Base-by-base conservation (phyloP, 1,140 invertebrate genomes). In the Goniozus legneri region DNA sequence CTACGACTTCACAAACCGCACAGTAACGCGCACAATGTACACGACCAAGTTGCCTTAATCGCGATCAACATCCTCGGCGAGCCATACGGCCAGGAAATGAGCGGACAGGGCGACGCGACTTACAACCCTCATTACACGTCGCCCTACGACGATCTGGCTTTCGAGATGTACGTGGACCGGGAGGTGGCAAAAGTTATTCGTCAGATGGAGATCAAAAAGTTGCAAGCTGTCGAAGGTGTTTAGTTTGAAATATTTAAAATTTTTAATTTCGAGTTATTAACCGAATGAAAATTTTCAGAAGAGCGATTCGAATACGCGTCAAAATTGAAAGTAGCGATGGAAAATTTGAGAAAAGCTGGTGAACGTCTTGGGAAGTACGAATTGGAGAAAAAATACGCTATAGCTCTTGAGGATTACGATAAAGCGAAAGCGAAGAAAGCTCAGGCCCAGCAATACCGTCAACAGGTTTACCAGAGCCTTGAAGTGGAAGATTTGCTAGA, bases 111-210 rank as follows among this genome's bases (percentile, higher is more conserved):
- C 2, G 73, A 77, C 39, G 67, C 73, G 16, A 51, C 73, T 1
- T 75, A 73, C 42, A 77, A 80, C 60, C 79, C 82, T 12, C 80
- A 83, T 54, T 84, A 86, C 44, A 85, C 85, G 43, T 95, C 92
- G 1, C 86, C 91, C 0, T 90, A 92, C 59, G 93, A 97, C 67
- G 93, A 97, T 73, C 76, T 97, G n/a, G 88, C 92, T 0, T 96
- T 96, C 75, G 90, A 93, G 38, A 97, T 97, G 93, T 97, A 97
- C 63, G 92, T 96, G 7, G 93, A 96, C 71, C 84, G 86, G n/a
- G 92, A 95, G 56, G 87, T 95, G 3, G 91, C 91, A 0, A 84
- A 86, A 56, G 83, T 93, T 33, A 91, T 97, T n/a, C 78, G 89
- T 12, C 84, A 84, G 62, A 82, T 97, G 76, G 92, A 96, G 67